Base-by-base conservation (phyloP, 2,113 vertebrate species). In the Boleophthalmus pectinirostris region DNA sequence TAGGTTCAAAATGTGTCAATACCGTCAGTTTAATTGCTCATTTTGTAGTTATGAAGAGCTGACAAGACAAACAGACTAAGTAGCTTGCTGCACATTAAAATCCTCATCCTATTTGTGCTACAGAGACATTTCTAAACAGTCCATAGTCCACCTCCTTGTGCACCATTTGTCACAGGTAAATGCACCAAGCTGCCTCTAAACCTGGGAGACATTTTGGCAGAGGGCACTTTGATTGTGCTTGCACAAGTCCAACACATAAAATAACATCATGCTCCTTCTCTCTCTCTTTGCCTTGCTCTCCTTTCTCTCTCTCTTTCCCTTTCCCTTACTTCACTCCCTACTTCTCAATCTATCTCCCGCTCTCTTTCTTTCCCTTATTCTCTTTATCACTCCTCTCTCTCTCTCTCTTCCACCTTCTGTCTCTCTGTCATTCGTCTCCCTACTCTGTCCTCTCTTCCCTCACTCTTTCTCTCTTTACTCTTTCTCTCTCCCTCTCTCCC, bases 181-280 rank as follows among this genome's bases (percentile, higher is more conserved):
- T 53, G 25, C 75, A 70, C 60, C 65, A 21, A 79, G 56, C 65
- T 43, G 72, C 72, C 29, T 78, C 70, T 57, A 58, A 75, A 66
- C 54, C 70, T 69, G 73, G 80, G 69, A 78, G 83, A 85, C 77
- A 78, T 88, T 83, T 83, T 77, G 68, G 76, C 82, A 79, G 80
- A 70, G 79, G 83, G 72, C 80, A 79, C 83, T 87, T 79, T 78
- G 75, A 68, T 73, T 69, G 24, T 15, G 25, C 75, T 84, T 66
- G 65, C 70, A 69, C n/a, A 18, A 67, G 66, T 76, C 79, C 79
- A 60, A n/a, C 77, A 80, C 77, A 85, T 81, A 85, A 72, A 76
- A 72, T 87, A 79, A 89, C 87, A 84, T 58, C 21, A 82, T 81
- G 2, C 23, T 25, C 23, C 14, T n/a, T 54, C 20, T 54, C n/a